These are phyloP conservation scores for Isotomurus palustris DNA, from an alignment of 2,888 invertebrate genomes.

Conservation along the genomic window DNA sequence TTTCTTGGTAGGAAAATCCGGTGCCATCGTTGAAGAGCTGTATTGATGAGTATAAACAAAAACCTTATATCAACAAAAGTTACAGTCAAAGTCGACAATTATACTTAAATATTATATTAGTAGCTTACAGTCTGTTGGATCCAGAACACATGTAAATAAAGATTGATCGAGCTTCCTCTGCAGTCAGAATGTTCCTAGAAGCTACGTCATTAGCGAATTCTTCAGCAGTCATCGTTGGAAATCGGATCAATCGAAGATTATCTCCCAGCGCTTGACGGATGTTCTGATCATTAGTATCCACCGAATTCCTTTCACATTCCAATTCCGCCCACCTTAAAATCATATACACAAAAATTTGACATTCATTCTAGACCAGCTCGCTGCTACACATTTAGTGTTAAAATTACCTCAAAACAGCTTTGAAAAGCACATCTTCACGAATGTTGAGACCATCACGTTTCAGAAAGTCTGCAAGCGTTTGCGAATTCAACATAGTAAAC, in stretches of 20 bases:
- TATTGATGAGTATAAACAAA: conserved; percentile 1
- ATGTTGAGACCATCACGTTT: conserved; percentile 32
- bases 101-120: not conserved
- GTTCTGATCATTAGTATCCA: conserved; percentile 25
- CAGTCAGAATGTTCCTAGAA: conserved; percentile 24
- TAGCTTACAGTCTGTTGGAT: conserved; percentile 12
- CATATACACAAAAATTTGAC: not conserved
- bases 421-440: conserved; percentile 21
- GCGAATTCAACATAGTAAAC: conserved; percentile 21
- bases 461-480: conserved; percentile 24
- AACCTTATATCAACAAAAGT: not conserved
- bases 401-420: conserved; percentile 25
- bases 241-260: conserved; percentile 21
- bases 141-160: conserved; percentile 31
- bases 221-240: conserved; percentile 27
- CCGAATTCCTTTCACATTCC: conserved; percentile 21
- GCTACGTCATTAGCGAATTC: conserved; percentile 32
- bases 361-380: not conserved
- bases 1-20: conserved; percentile 24
- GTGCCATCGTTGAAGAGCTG: conserved; percentile 11
- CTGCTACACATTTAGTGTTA: not conserved
- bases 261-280: conserved; percentile 20
- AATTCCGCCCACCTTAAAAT: conserved; percentile 26
- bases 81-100: not conserved
- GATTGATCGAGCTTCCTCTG: conserved; percentile 31